Evolutionary conservation across 2,797 vertebrate species (phyloP), one percentile per base, ranked within the genome.

Genomic region (Ambastaia sidthimunki): DNA sequence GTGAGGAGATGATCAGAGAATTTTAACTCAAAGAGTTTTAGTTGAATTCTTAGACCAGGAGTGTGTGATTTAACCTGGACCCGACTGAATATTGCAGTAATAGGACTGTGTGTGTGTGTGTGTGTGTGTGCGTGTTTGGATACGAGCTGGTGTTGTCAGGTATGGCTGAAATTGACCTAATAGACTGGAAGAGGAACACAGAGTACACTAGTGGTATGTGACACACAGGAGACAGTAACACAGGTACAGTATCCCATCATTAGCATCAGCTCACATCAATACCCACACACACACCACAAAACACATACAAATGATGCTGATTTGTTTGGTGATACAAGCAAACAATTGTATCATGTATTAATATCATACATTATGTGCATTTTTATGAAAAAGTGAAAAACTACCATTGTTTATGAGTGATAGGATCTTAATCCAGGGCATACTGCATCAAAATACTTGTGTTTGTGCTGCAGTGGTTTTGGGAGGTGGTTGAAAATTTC

Each of bases 141-240:
- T 34, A 99, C 97, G 98, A 99, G 85, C 93, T 99, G 44, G 92
- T 99, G 80, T 92, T 99, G 86, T 99, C 98, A 83, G 98, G 98
- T 82, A 98, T 99, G 97, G 97, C 98, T 83, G 98, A 98, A 94
- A 98, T 99, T 81, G 96, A 98, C 87, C 96, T 99, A 82, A 94
- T 92, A 89, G 98, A 99, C 87, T 99, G 98, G 98, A 94, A 93
- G 85, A 96, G 90, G 91, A 99, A 99, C 92, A 99, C 97, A 0
- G 98, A 99, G 89, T 99, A 98, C 89, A 99, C 97, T 74, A 98
- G 98, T 86, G 97, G 98, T 37, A 80, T 99, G 98, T 84, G 96
- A 98, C 87, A 92, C 91, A 82, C 94, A 96, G 87, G 97, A 99
- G 83, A 94, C 94, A 28, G 95, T 98, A 82, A 94, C 99, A 89